These are phyloP conservation scores for Crioceris asparagi DNA, from an alignment of 2,888 invertebrate genomes.

Conservation along the genomic window DNA sequence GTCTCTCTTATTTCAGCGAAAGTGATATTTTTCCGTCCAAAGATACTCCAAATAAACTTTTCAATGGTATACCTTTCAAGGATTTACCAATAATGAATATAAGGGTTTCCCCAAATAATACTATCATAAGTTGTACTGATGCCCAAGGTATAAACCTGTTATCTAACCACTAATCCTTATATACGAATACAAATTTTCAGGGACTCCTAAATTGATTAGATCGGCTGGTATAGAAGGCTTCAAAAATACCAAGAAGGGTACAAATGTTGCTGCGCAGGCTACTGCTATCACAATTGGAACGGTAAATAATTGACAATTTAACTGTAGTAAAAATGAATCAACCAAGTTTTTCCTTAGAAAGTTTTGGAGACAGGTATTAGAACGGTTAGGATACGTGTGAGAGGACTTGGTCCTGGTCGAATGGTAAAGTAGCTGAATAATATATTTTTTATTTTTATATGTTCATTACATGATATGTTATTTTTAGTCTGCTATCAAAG, in stretches of 20 bases:
- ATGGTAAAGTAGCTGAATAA: constrained; percentile 47
- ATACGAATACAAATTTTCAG: constrained; percentile 27
- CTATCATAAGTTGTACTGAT: constrained; percentile 68
- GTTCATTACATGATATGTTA: background rate
- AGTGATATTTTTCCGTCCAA: constrained; percentile 62
- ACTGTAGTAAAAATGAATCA: background rate
- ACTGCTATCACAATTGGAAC: constrained; percentile 71
- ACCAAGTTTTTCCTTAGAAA: constrained; percentile 45
- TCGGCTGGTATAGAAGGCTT: constrained; percentile 90
- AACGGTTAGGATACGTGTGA: constrained; percentile 64
- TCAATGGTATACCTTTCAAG: constrained; percentile 66
- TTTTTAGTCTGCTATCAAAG: constrained; percentile 82
- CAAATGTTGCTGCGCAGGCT: constrained; percentile 93
- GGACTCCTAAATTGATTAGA: constrained; percentile 47
- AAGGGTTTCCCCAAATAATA: constrained; percentile 77
- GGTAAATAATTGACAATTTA: constrained; percentile 47
- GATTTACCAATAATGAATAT: constrained; percentile 78
- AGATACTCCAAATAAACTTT: constrained; percentile 58
- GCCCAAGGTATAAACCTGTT: constrained; percentile 56
- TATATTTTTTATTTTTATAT: constrained; percentile 3
- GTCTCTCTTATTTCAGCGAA: constrained; percentile 43
- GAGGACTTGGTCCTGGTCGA: constrained; percentile 82
- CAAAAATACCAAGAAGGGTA: constrained; percentile 89
- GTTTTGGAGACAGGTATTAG: constrained; percentile 61
- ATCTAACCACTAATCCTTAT: background rate